Base-by-base conservation (phyloP, 1,140 invertebrate genomes). In the Drosophila subobscura region DNA sequence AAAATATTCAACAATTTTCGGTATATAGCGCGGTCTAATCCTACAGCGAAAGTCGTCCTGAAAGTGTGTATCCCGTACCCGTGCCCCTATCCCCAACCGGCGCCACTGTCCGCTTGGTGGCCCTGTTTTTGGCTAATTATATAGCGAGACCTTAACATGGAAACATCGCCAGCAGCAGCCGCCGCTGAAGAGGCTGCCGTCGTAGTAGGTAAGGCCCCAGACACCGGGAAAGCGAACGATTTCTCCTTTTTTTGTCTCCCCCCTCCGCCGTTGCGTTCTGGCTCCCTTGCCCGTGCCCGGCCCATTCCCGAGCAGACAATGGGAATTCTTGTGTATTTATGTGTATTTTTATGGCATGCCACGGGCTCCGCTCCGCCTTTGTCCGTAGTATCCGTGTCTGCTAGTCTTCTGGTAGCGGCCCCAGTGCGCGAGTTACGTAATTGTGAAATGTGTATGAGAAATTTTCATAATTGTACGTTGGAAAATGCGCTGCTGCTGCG, bases 51-150 rank as follows among this genome's bases (percentile, higher is more conserved):
- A 72, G 83, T 88, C 74, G 83, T 88, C 83, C 81, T 86, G 63
- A 52, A 50, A 61, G 47, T 33, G 65, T 60, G 53, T 59, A 63
- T 41, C 33, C 37, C 56, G 53, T 59, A 63, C 41, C 25, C 37
- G 53, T 37, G 12, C 10, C 44, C 63, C 54, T 74, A 86, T 86
- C 71, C 72, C 77, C 70, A 64, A 58, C 33, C 33, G 33, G 10
- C 10, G 16, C 33, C 33, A 2, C 4, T 37, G 10, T 37, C 10
- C 33, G 3, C 33, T 10, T 12, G 33, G 71, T 83, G 75, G 71
- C 84, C 84, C 84, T 64, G 71, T 79, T 84, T 37, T 68, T 56
- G 59, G 71, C 83, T 88, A 88, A 88, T 88, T 88, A 88, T 88
- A 88, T 72, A 75, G 78, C 60, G 79, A 81, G 59, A 72, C 66